phyloP scores from a whole-genome alignment of 2,888 invertebrate genomes.

The Auanema freiburgensis region DNA sequence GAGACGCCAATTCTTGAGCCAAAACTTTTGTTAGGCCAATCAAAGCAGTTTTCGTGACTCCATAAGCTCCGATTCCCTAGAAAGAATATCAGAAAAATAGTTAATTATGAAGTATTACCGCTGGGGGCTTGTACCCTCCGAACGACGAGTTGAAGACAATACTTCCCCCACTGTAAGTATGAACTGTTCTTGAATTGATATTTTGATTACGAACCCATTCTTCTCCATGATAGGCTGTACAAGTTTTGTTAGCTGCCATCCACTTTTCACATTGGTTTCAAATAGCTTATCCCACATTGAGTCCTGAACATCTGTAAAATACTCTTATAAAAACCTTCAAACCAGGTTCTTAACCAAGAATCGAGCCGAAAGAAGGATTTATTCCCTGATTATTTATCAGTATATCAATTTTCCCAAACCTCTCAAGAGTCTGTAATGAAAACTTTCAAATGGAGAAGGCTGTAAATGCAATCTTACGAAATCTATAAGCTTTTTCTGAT shows the following conservation, averaged over 20 bases:
- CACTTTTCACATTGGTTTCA: slow-evolving; percentile 87
- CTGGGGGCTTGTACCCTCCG: slow-evolving; percentile 65
- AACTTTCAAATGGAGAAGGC: not conserved
- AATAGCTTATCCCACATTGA: slow-evolving; percentile 88
- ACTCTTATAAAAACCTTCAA: not conserved
- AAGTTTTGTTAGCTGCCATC: slow-evolving; percentile 84
- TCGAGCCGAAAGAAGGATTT: slow-evolving; percentile 80
- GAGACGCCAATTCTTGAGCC: slow-evolving; percentile 76
- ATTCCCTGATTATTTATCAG: slow-evolving; percentile 93
- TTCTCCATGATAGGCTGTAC: slow-evolving; percentile 79
- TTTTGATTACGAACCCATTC: slow-evolving; percentile 67
- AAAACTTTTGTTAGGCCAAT: slow-evolving; percentile 83
- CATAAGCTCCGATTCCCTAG: slow-evolving; percentile 78
- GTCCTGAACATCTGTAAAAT: slow-evolving; percentile 70
- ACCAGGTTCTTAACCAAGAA: slow-evolving; percentile 71
- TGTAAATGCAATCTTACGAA: slow-evolving; percentile 31
- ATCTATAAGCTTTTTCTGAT: slow-evolving; percentile 76
- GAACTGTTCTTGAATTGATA: not conserved
- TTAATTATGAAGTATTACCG: slow-evolving; percentile 69
- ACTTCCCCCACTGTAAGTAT: slow-evolving; percentile 38
- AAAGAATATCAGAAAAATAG: slow-evolving; percentile 1
- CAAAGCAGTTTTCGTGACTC: slow-evolving; percentile 88
- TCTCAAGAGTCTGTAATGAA: slow-evolving; percentile 43
- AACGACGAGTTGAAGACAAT: slow-evolving; percentile 61
- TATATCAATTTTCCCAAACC: slow-evolving; percentile 73